Evolutionary conservation across 2,888 invertebrate species (phyloP).

Genomic region (Platycheirus albimanus): DNA sequence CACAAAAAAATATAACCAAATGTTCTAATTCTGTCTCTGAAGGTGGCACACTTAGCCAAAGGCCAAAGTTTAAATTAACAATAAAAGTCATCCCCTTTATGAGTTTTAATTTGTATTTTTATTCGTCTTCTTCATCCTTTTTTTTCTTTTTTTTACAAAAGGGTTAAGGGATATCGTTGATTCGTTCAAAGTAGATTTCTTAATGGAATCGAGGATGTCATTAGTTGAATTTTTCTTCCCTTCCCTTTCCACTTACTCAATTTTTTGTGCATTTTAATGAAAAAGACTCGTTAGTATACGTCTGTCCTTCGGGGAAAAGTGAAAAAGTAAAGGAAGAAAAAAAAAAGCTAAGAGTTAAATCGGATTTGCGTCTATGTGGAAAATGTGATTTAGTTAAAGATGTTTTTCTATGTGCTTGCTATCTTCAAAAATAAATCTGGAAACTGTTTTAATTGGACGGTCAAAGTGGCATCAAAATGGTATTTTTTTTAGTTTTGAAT

Average conservation of each 20-base stretch:
- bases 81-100: constrained; percentile 59
- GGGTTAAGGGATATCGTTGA: constrained; percentile 41
- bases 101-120: constrained; percentile 59
- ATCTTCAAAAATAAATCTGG: constrained; percentile 53
- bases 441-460: constrained; percentile 59
- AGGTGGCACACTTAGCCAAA: constrained; percentile 43
- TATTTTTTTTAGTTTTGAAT: too few relatives aligned
- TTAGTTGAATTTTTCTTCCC: constrained; percentile 53
- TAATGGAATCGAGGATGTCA: constrained; percentile 64
- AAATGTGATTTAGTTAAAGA: constrained; percentile 56
- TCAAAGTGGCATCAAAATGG: constrained; percentile 1
- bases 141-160: constrained; percentile 18
- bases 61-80: constrained; percentile 66
- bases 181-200: constrained; percentile 46
- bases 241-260: not conserved
- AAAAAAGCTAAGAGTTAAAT: constrained; percentile 39
- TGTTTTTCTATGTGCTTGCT: not conserved
- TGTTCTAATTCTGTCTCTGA: constrained; percentile 8
- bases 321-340: not conserved
- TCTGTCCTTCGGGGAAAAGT: too few relatives aligned
- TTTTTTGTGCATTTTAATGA: constrained; percentile 23
- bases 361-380: constrained; percentile 61
- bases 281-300: constrained; percentile 51
- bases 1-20: not conserved
- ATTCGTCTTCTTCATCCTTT: too few relatives aligned